Base-by-base conservation (phyloP, 2,888 invertebrate genomes). In the Lochmaea capreae region DNA sequence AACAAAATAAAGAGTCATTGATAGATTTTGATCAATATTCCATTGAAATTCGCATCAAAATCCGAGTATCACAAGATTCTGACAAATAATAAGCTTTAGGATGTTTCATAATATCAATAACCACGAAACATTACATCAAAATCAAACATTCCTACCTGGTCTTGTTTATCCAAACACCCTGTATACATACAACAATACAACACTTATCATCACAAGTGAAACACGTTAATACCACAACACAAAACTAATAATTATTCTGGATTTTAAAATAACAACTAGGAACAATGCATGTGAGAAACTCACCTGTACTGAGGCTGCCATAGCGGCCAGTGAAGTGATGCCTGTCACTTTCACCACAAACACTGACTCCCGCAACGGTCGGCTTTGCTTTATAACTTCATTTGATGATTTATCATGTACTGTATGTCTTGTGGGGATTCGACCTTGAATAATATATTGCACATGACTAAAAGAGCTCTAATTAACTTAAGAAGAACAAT, bases 341-440 rank as follows among this genome's bases (percentile, higher is more conserved):
- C 70, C 77, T 70, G 58, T 72, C 77, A 77, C 72, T 73, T 68
- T 73, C 72, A 67, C 62, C 75, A 76, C 80, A 78, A 78, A 73
- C 73, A 80, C 80, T 79, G 77, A 58, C 75, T 76, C 69, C 33
- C 67, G 54, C 46, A 62, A 71, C 74, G 73, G 75, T 65, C 65
- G 65, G 65, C 72, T 78, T 78, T 75, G 75, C 81, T 81, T 78
- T 81, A 81, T 81, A 81, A 81, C 78, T 76, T 79, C 74, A 57
- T 59, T 68, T 61, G 18, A 63, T 58, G 49, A 54, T 63, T 74
- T 49, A 39, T 22, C 59, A n/a, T 14, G 12, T 57, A 61, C 26
- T 26, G 16, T 43, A 12, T 54, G 33, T 63, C 26, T 61, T 76
- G 77, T 78, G 76, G 79, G 79, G 81, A 79, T 79, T 72, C 66